These are phyloP conservation scores for Mystacides longicornis DNA, from an alignment of 2,888 invertebrate species.

Conservation along the genomic window DNA sequence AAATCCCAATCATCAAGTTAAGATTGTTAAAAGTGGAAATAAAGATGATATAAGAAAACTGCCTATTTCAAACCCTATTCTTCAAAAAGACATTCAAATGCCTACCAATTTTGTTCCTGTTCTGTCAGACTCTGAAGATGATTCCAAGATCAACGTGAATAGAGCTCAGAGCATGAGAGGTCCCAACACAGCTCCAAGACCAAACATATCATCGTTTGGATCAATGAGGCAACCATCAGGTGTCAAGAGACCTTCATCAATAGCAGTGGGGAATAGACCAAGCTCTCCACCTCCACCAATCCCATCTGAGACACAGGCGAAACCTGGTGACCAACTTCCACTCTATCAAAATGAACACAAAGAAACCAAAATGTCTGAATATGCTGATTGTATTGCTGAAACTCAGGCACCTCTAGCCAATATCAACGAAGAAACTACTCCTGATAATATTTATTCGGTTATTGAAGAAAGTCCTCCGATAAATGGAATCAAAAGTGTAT, in stretches of 20 bases:
- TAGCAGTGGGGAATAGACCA: conserved; percentile 59
- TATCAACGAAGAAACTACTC: conserved; percentile 53
- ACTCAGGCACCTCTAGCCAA: conserved; percentile 54
- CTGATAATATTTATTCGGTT: conserved; percentile 80
- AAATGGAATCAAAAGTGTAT: neutral
- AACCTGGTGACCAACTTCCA: conserved; percentile 43
- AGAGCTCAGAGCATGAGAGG: conserved; percentile 79
- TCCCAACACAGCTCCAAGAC: conserved; percentile 44
- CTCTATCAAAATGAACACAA: conserved; percentile 52
- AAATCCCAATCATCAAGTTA: conserved; percentile 49
- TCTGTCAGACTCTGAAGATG: conserved; percentile 46
- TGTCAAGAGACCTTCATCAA: conserved; percentile 65
- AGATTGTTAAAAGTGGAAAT: conserved; percentile 59
- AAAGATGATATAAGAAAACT: conserved; percentile 65
- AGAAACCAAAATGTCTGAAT: conserved; percentile 47
- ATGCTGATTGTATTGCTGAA: conserved; percentile 74
- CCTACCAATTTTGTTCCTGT: conserved; percentile 55
- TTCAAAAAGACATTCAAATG: conserved; percentile 58
- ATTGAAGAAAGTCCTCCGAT: conserved; percentile 68
- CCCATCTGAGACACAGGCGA: conserved; percentile 38
- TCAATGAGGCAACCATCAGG: conserved; percentile 70
- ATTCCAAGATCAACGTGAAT: conserved; percentile 55
- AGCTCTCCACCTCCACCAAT: conserved; percentile 70
- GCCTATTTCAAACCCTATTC: conserved; percentile 79
- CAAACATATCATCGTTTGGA: conserved; percentile 68